These are phyloP conservation scores for Papilio dardanus DNA, from an alignment of 1,140 invertebrate genomes.

Conservation along the genomic window DNA sequence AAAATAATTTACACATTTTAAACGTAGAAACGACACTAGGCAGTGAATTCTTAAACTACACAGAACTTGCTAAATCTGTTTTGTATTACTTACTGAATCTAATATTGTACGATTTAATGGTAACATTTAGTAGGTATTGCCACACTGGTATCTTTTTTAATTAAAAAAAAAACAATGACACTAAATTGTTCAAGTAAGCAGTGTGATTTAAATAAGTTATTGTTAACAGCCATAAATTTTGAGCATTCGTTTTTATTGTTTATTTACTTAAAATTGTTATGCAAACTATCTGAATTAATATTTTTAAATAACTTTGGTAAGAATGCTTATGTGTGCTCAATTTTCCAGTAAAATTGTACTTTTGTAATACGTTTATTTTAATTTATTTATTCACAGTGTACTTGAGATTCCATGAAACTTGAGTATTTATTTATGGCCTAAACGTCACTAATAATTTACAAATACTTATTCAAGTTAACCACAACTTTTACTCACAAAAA, in stretches of 20 bases:
- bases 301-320: conserved; percentile 27
- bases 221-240: not conserved
- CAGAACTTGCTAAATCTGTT: not conserved
- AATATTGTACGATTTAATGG: conserved; percentile 40
- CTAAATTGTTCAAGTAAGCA: not conserved
- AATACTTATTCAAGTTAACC: not conserved
- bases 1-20: conserved; percentile 72
- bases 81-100: conserved; percentile 23
- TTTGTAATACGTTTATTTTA: not conserved
- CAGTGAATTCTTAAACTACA: conserved; percentile 51
- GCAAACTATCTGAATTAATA: not conserved
- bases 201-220: not conserved
- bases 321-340: conserved; percentile 10
- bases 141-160: not conserved
- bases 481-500: too few species aligned
- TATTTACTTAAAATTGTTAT: not conserved
- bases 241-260: not conserved
- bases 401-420: not conserved
- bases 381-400: not conserved
- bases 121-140: conserved; percentile 43
- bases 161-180: conserved; percentile 10
- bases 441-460: not conserved
- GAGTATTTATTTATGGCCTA: conserved; percentile 6
- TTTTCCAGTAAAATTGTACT: not conserved
- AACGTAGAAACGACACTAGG: conserved; percentile 56